These are phyloP conservation scores for Pyrgus malvae DNA, from an alignment of 2,888 invertebrate genomes.

Conservation along the genomic window DNA sequence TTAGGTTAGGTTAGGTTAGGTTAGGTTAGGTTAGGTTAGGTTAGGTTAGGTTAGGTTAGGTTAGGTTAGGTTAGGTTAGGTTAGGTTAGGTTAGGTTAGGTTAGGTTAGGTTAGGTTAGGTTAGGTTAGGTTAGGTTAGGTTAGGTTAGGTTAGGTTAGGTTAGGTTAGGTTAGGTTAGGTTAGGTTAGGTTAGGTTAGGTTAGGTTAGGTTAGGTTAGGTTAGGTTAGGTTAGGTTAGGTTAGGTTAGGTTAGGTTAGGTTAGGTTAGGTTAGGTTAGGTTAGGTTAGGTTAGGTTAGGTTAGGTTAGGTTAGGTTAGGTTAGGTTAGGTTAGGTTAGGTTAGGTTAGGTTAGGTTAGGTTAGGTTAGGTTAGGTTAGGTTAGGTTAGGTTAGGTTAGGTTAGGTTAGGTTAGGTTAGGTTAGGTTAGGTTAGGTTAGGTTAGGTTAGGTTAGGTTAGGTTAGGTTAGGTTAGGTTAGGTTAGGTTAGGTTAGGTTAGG, in stretches of 20 bases:
- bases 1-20: conserved; percentile 44
- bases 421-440: conserved; percentile 26
- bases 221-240: conserved; percentile 37
- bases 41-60: conserved; percentile 40
- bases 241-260: conserved; percentile 33
- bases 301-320: conserved; percentile 33
- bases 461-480: conserved; percentile 29
- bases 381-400: conserved; percentile 35
- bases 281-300: conserved; percentile 33
- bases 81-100: conserved; percentile 41
- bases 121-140: conserved; percentile 39
- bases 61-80: conserved; percentile 42
- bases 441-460: conserved; percentile 29
- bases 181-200: conserved; percentile 36
- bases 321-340: conserved; percentile 30
- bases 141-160: conserved; percentile 37
- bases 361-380: conserved; percentile 33
- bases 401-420: conserved; percentile 27
- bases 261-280: conserved; percentile 35
- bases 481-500: conserved; percentile 28
- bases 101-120: conserved; percentile 40
- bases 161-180: conserved; percentile 36
- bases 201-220: conserved; percentile 40
- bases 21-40: conserved; percentile 40
- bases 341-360: conserved; percentile 33